phyloP scores from a whole-genome alignment of 1,140 invertebrate species.

The Vanessa tameamea region DNA sequence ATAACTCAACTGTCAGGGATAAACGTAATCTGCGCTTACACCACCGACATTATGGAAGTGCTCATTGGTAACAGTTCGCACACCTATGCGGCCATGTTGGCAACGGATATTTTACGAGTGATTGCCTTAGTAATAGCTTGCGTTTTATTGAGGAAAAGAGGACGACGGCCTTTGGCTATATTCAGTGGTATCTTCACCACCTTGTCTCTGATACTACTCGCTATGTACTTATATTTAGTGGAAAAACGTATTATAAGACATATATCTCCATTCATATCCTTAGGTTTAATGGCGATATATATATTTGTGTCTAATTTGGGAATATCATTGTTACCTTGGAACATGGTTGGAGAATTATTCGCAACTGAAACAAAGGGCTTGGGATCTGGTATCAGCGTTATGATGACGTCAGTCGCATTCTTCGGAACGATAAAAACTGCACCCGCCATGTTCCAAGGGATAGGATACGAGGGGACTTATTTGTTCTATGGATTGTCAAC shows the following conservation, averaged over 20 bases:
- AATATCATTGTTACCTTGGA: conserved; percentile 82
- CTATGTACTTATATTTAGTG: conserved; percentile 69
- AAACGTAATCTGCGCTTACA: conserved; percentile 88
- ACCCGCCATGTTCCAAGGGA: conserved; percentile 76
- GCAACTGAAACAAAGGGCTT: conserved; percentile 78
- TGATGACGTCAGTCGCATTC: conserved; percentile 82
- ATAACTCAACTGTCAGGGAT: conserved; percentile 84
- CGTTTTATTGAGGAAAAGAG: conserved; percentile 81
- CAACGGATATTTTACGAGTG: conserved; percentile 86
- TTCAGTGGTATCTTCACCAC: conserved; percentile 82
- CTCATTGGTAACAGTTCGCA: conserved; percentile 77
- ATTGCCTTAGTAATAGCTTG: conserved; percentile 82
- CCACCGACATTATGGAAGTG: conserved; percentile 83
- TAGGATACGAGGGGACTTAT: conserved; percentile 82
- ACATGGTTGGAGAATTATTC: conserved; percentile 82
- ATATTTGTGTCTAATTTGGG: conserved; percentile 75
- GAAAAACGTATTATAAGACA: conserved; percentile 52
- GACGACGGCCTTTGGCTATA: conserved; percentile 81
- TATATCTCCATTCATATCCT: conserved; percentile 60
- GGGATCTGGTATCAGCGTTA: conserved; percentile 81
- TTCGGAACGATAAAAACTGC: conserved; percentile 85
- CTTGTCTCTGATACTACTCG: conserved; percentile 78
- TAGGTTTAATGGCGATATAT: conserved; percentile 69
- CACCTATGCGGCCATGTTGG: conserved; percentile 83
- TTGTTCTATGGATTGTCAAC: conserved; percentile 83